Conservation (phyloP, 2,888 invertebrate genomes). For the Dinocampus coccinellae region DNA sequence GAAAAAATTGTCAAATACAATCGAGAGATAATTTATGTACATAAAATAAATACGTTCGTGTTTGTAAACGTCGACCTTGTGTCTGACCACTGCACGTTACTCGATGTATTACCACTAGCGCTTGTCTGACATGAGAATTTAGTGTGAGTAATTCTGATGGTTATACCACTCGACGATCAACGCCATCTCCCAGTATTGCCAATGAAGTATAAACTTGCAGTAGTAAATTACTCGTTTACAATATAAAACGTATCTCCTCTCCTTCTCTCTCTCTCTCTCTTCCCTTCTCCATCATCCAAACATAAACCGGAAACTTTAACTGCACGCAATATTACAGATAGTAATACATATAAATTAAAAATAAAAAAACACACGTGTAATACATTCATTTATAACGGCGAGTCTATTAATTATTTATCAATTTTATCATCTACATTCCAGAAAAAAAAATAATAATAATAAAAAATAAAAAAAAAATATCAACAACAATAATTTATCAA, state of each 20-base stretch:
- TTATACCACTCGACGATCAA: slow-evolving; percentile 30
- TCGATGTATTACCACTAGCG: slow-evolving; percentile 15
- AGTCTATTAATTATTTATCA: slow-evolving; percentile 27
- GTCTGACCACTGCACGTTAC: slow-evolving; percentile 16
- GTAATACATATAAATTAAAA: slow-evolving; percentile 16
- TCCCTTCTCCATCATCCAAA: slow-evolving; percentile 42
- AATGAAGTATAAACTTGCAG: slow-evolving; percentile 29
- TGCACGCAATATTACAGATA: slow-evolving; percentile 36
- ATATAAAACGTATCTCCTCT: too few relatives aligned
- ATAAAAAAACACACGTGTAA: background rate
- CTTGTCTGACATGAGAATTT: background rate
- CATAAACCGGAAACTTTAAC: slow-evolving; percentile 42
- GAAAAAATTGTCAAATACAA: slow-evolving; percentile 1
- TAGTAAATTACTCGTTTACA: slow-evolving; percentile 45
- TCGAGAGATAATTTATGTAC: too few relatives aligned
- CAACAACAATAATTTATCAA: too few relatives aligned
- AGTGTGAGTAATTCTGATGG: slow-evolving; percentile 16
- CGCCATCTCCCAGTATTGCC: slow-evolving; percentile 19
- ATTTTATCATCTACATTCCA: background rate
- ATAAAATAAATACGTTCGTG: too few relatives aligned
- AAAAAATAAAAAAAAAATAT: too few relatives aligned
- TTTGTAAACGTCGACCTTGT: slow-evolving; percentile 21
- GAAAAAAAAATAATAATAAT: too few relatives aligned
- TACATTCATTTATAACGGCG: slow-evolving; percentile 4
- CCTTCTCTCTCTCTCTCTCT: too few relatives aligned